Base-by-base conservation (phyloP, 2,797 vertebrate genomes). In the Atherinosoma microstoma region DNA sequence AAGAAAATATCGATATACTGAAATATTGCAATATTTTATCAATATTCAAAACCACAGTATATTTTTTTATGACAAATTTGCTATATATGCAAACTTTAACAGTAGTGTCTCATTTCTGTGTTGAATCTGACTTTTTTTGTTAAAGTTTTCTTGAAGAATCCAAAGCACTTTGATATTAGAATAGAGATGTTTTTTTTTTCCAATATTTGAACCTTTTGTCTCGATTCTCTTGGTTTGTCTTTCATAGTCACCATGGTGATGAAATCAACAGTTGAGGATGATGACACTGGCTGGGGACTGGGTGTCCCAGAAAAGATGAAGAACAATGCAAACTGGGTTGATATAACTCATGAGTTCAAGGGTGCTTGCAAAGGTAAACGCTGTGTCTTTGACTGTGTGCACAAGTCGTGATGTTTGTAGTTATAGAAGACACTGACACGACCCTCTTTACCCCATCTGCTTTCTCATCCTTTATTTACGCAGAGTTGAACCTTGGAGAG, bases 401-500 rank as follows among this genome's bases (percentile, higher is more conserved):
- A 29, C 64, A 9, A 54, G 24, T 24, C 32, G 22, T 32, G 16
- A 36, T 34, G 20, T 30, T 24, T 70, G 29, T 34, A 36, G 29
- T 64, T 64, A 10, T 53, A 1, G 74, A 74, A 59, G 13, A 1
- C 15, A 63, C 59, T 74, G 15, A 82, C 1, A 0, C 70, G 7
- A 67, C 79, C 6, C 13, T 60, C 11, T 2, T 77, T 58, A 45
- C 51, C 15, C 32, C 16, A n/a, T 34, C 18, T 35, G 63, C 69
- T 13, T 45, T 38, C 51, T 82, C 51, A 40, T 87, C 15, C 6
- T 89, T 85, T 89, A 66, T 76, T 82, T 10, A 79, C 84, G 59
- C 88, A 99, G 98, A 99, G 87, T 88, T 99, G 84, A 98, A 97
- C 87, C 94, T 99, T 79, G 98, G 98, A 85, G 98, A 99, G 88